Evolutionary conservation across 2,888 invertebrate genomes (phyloP), one percentile per base, ranked within the genome.

Genomic region (Ceratothoa steindachneri): DNA sequence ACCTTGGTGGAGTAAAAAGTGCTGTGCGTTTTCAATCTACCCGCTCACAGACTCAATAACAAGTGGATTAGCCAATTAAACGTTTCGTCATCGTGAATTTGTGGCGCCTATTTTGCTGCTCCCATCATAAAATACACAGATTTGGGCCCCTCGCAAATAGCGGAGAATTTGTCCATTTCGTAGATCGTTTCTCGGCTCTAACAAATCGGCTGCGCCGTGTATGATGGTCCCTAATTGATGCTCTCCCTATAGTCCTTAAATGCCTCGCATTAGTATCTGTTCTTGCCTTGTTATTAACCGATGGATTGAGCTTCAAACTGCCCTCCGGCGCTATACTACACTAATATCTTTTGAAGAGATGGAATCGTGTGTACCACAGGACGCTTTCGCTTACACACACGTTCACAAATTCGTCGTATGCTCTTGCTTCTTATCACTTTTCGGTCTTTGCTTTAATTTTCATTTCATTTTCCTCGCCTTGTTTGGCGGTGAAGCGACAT

Each of bases 181-280:
- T 5, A 19, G 19, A 22, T 5, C 15, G 19, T 22, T 12, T 55
- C 24, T 55, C 55, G 9, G 5, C 55, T 55, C 5, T 55, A 55
- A 55, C 55, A 55, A 55, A 55, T 55, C 15, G 55, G 19, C 55
- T 5, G 7, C 24, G 7, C 55, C 24, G 7, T 55, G 55, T 55
- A 55, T 55, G 55, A 55, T 55, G 55, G 55, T 22, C 55, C 55
- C 19, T 55, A 55, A 55, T 55, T 55, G 55, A 55, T 55, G 55
- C 55, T 55, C 24, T 55, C 5, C 55, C 55, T 19, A 55, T 55
- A 55, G 55, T 55, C 55, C 24, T 55, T 55, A 55, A 55, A 55
- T 22, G 55, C 9, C 7, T 19, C 55, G 55, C 55, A 55, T 55
- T 55, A 55, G 55, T 55, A 55, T 55, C 15, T 55, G 55, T 55